Base-by-base conservation (phyloP, 1,140 invertebrate genomes). In the Pseudomyrmex dendroicus region DNA sequence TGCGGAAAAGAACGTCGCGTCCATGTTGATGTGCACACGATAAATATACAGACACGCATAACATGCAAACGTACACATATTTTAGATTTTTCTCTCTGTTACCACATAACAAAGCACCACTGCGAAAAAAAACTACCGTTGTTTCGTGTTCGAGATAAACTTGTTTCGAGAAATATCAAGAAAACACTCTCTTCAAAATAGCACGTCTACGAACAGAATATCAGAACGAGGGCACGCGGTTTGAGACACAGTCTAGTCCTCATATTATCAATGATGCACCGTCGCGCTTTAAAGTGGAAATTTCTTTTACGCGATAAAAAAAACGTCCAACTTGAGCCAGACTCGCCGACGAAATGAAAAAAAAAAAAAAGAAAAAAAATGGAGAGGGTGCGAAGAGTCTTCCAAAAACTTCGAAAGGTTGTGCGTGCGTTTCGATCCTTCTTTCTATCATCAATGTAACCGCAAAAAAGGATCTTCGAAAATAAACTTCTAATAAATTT, bases 401-500 rank as follows among this genome's bases (percentile, higher is more conserved):
- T 20, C 17, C 83, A 88, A 88, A 86, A 86, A 73, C 83, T 73
- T 48, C 9, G 25, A 76, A 84, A 22, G 67, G 61, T 76, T 83
- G 1, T 2, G 44, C 9, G 50, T 15, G n/a, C 15, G 22, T 15
- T 56, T 46, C 2, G 2, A 2, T 4, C 35, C 5, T 20, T 57
- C 72, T 59, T 87, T 59, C n/a, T 44, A 5, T 62, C 70, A 44
- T 70, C 52, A 46, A 57, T 20, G 20, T 25, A 66, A 61, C 82
- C 86, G 46, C 84, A 82, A 64, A 78, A 68, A 76, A 54, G 12
- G 15, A 4, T 48, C 63, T 64, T 59, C 68, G 68, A 88, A 89
- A 74, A 77, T 78, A 57, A 56, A 7, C 74, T 77, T 90, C 63
- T 25, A 8, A 85, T 88, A 91, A 91, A 73, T 90, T 90, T 82